Evolutionary conservation across 2,888 invertebrate genomes (phyloP).

Genomic region (Conchocele bisecta): DNA sequence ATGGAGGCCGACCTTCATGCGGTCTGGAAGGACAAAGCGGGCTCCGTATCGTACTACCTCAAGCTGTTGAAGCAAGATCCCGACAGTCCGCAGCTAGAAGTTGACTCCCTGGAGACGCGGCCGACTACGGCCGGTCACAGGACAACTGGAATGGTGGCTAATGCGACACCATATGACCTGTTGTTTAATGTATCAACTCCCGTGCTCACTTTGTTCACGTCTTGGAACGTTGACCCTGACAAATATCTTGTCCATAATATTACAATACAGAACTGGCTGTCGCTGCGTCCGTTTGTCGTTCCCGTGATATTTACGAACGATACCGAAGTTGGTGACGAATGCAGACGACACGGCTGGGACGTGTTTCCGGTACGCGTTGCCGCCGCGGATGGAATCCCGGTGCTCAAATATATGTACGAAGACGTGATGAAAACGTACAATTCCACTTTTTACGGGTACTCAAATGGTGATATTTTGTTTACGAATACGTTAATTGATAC

Average conservation of each 20-base stretch:
- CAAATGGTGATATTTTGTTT: slow-evolving; percentile 75
- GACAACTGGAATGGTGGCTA: background rate
- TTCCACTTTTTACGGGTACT: slow-evolving; percentile 70
- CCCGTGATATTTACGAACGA: slow-evolving; percentile 69
- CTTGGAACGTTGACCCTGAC: slow-evolving; percentile 64
- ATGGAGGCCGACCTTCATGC: slow-evolving; percentile 54
- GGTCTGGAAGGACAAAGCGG: slow-evolving; percentile 52
- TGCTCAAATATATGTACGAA: slow-evolving; percentile 73
- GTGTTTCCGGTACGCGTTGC: slow-evolving; percentile 56
- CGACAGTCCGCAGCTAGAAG: slow-evolving; percentile 25
- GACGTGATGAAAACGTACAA: slow-evolving; percentile 65
- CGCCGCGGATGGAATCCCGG: slow-evolving; percentile 67
- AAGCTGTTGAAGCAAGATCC: slow-evolving; percentile 42
- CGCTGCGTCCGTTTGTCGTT: slow-evolving; percentile 61
- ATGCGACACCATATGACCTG: background rate
- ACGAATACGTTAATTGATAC: slow-evolving; percentile 63
- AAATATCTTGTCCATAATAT: slow-evolving; percentile 65
- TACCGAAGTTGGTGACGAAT: slow-evolving; percentile 41
- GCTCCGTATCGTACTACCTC: slow-evolving; percentile 51
- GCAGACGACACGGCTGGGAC: slow-evolving; percentile 61
- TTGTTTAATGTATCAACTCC: slow-evolving; percentile 38
- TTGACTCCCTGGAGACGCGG: background rate
- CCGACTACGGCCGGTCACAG: background rate
- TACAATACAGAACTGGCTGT: slow-evolving; percentile 68
- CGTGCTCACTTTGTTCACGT: slow-evolving; percentile 68